These are phyloP conservation scores for Vultur gryphus DNA, from an alignment of 2,797 vertebrate species.

Conservation along the genomic window DNA sequence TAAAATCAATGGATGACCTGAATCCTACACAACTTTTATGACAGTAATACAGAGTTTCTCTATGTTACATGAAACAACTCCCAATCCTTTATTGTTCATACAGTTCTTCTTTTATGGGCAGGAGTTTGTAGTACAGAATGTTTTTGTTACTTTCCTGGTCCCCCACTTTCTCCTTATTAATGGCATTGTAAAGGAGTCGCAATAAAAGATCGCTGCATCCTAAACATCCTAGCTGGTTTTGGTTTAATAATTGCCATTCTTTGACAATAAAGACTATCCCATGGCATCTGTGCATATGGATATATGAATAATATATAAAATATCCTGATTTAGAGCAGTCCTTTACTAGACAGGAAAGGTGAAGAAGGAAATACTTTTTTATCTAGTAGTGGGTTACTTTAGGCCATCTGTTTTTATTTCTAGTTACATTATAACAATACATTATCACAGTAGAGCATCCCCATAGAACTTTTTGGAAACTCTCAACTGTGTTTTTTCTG, in stretches of 20 bases:
- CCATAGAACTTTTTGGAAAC: neutral
- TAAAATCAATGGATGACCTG: neutral
- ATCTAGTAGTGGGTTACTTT: neutral
- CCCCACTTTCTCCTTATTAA: neutral
- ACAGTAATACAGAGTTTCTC: neutral
- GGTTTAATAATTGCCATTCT: neutral
- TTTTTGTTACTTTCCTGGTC: neutral
- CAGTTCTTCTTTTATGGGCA: neutral
- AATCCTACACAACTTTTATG: neutral
- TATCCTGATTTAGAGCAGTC: neutral
- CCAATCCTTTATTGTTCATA: neutral
- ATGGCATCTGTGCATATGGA: neutral
- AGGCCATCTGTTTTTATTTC: neutral
- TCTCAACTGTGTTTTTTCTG: neutral
- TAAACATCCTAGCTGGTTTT: neutral
- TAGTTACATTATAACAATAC: neutral
- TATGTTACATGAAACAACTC: neutral
- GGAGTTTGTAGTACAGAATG: neutral
- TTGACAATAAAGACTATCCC: neutral
- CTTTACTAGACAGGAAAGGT: neutral
- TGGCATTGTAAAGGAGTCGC: neutral
- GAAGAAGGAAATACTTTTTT: neutral
- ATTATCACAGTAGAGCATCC: neutral
- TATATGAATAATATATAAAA: neutral
- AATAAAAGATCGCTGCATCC: neutral